These are phyloP conservation scores for Muntiacus reevesi DNA, from an alignment of 2,113 vertebrate genomes.

Conservation along the genomic window DNA sequence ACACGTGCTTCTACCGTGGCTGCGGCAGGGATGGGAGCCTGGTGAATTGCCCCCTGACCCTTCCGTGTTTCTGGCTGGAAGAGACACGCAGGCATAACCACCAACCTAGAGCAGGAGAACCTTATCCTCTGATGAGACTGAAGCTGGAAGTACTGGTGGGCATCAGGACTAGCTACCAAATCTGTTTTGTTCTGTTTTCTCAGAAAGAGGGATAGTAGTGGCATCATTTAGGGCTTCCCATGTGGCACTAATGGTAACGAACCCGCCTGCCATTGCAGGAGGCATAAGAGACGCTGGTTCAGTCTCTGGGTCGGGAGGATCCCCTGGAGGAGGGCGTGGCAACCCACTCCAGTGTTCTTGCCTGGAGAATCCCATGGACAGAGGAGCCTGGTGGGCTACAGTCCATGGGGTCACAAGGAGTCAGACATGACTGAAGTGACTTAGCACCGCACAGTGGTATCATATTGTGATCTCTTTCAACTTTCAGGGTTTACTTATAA, in stretches of 20 bases:
- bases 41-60: not conserved
- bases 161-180: not conserved
- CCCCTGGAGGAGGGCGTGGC: not conserved
- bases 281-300: not conserved
- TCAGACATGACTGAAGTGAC: not conserved
- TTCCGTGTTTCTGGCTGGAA: not conserved
- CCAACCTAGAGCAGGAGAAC: not conserved
- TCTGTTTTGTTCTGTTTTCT: not conserved
- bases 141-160: not conserved
- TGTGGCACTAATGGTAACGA: not conserved
- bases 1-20: not conserved
- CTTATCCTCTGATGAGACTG: not conserved
- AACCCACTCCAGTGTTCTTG: not conserved
- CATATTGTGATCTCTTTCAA: not conserved
- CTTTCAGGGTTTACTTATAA: not conserved
- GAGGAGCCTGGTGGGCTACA: not conserved
- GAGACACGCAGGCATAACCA: not conserved
- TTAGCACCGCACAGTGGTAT: not conserved
- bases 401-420: not conserved
- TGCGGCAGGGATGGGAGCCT: not conserved
- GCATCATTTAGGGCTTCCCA: not conserved
- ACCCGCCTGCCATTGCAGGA: not conserved
- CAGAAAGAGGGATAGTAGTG: not conserved
- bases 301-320: not conserved
- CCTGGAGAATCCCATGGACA: not conserved